A percentile compares a stretch with the other conserved stretches of the same genome.
Evolutionary conservation across 2,888 invertebrate species (phyloP).

Genomic region (Chymomyza amoena): DNA sequence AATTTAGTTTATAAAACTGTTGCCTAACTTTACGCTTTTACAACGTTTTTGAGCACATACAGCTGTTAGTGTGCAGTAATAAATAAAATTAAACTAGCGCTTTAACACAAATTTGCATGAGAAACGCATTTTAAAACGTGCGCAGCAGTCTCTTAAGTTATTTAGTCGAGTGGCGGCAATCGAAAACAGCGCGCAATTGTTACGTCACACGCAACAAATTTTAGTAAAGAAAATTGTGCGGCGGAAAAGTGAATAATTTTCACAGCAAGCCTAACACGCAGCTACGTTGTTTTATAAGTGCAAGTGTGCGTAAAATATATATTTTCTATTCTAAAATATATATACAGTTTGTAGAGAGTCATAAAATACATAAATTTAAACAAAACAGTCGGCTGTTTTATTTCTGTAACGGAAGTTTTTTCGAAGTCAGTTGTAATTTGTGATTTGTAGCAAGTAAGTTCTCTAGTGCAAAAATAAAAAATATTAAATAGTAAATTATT

Average conservation of each 20-base stretch:
- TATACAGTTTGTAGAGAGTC: not conserved
- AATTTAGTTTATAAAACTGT: slow-evolving; percentile 27
- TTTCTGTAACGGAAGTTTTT: slow-evolving; percentile 23
- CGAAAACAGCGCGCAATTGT: slow-evolving; percentile 34
- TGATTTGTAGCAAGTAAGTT: slow-evolving; percentile 68
- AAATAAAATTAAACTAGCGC: slow-evolving; percentile 24
- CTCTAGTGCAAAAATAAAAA: slow-evolving; percentile 49
- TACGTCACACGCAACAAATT: slow-evolving; percentile 39
- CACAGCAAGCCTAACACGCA: not conserved
- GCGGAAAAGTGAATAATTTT: slow-evolving; percentile 30
- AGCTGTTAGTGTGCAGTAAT: slow-evolving; percentile 25
- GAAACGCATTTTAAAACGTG: slow-evolving; percentile 7
- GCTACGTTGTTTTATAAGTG: not conserved
- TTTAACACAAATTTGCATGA: slow-evolving; percentile 6
- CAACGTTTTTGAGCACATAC: slow-evolving; percentile 21
- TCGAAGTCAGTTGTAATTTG: slow-evolving; percentile 60
- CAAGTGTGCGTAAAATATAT: not conserved
- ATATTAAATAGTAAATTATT: slow-evolving; percentile 52
- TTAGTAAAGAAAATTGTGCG: slow-evolving; percentile 34
- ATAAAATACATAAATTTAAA: slow-evolving; percentile 9
- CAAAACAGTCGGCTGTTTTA: slow-evolving; percentile 29
- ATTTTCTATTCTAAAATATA: not conserved
- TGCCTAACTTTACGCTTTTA: slow-evolving; percentile 38
- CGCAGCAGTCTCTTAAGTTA: slow-evolving; percentile 6
- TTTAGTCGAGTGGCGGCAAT: slow-evolving; percentile 2